Evolutionary conservation across 2,888 invertebrate genomes (phyloP).

Genomic region (Lithophane ornitopus): DNA sequence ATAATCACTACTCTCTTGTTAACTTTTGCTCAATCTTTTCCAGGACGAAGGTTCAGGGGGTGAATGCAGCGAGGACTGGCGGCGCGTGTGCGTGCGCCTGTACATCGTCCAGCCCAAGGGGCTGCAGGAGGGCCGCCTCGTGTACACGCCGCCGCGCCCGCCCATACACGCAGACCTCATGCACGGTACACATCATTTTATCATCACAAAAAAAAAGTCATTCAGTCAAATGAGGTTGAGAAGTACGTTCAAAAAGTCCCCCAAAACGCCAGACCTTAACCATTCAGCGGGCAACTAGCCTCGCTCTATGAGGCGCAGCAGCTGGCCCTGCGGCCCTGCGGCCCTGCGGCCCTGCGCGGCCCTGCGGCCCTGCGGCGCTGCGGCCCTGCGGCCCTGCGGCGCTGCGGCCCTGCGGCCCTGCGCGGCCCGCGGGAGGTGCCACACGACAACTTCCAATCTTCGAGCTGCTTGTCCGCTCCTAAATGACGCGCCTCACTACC

Average conservation of each 20-base stretch:
- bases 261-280: neutral
- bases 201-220: neutral
- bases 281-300: neutral
- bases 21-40: neutral
- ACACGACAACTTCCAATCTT: neutral
- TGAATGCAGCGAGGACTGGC: constrained; percentile 41
- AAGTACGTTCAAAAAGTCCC: neutral
- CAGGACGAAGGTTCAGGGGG: constrained; percentile 66
- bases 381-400: too few species aligned
- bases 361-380: too few species aligned
- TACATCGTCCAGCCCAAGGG: constrained; percentile 97
- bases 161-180: constrained; percentile 55
- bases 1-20: neutral
- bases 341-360: too few species aligned
- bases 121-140: constrained; percentile 95
- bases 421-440: too few species aligned
- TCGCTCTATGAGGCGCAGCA: too few species aligned
- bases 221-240: neutral
- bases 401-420: too few species aligned
- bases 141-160: constrained; percentile 88
- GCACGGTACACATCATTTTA: constrained; percentile 18
- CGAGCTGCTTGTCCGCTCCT: too few species aligned
- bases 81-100: constrained; percentile 86
- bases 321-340: too few species aligned
- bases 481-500: too few species aligned